phyloP scores from a whole-genome alignment of 2,888 invertebrate genomes.

The Drosophila putrida region DNA sequence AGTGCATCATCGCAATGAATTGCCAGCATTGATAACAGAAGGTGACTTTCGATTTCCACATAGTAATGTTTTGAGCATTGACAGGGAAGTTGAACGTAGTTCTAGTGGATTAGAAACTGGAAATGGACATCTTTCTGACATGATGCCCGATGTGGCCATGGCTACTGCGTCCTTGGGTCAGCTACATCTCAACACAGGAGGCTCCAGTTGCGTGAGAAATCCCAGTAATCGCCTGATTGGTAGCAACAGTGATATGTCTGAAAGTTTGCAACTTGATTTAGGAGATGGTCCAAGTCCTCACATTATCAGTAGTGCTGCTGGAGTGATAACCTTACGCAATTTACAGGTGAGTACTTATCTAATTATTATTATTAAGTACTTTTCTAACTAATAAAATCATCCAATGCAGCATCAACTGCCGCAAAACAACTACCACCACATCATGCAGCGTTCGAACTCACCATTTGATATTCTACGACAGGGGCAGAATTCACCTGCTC shows the following conservation, averaged over 20 bases:
- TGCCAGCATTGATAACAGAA: constrained; percentile 89
- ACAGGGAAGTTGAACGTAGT: constrained; percentile 86
- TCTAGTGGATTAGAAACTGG: constrained; percentile 88
- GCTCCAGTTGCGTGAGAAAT: constrained; percentile 38
- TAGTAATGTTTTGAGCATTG: constrained; percentile 85
- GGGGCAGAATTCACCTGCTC: constrained; percentile 83
- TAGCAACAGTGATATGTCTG: constrained; percentile 82
- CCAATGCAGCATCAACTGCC: constrained; percentile 83
- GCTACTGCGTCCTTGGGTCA: constrained; percentile 91
- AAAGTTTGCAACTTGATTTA: constrained; percentile 89
- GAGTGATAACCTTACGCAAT: constrained; percentile 82
- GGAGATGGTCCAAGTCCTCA: constrained; percentile 93
- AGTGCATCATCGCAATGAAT: constrained; percentile 86
- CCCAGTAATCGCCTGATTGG: constrained; percentile 43
- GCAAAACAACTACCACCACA: constrained; percentile 84
- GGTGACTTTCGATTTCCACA: constrained; percentile 86
- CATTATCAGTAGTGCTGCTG: constrained; percentile 77
- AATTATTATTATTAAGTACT: background rate
- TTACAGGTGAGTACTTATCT: constrained; percentile 78
- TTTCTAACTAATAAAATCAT: constrained; percentile 16
- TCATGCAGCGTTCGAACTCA: constrained; percentile 85
- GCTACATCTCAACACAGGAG: constrained; percentile 86
- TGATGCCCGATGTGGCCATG: constrained; percentile 97
- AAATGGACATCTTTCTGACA: constrained; percentile 91
- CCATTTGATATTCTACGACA: constrained; percentile 85